Evolutionary conservation across 1,140 invertebrate species (phyloP), one percentile per base, ranked within the genome.

Genomic region (Drosophila ananassae): DNA sequence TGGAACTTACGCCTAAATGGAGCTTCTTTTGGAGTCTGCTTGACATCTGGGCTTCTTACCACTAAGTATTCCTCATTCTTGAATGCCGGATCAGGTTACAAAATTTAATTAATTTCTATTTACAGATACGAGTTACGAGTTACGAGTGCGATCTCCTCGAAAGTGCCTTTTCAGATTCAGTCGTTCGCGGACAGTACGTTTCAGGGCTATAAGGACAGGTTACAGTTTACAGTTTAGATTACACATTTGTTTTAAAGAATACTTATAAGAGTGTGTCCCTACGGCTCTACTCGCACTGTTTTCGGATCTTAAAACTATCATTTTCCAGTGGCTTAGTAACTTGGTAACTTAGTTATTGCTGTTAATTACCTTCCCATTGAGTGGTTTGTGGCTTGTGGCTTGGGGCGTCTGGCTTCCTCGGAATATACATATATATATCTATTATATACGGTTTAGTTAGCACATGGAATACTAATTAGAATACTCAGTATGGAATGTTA

Each of bases 161-260:
- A 34, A 22, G 17, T 41, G 62, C 17, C 17, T 17, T 74, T 75
- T 75, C 73, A 78, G 75, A 78, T 75, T 78, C 75, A 78, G 75
- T 78, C 75, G 56, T 78, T 76, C 63, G 69, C 25, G 41, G 41
- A 47, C 41, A 47, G 55, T 57, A 39, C 55, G 55, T 21, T 46
- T 30, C 10, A 25, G 9, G 21, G 41, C 55, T 21, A 22, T 21
- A 3, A 12, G 39, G 39, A 32, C 34, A 28, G 12, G 24, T 25
- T 46, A 7, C 47, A 58, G 55, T 30, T 39, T 39, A 39, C 2
- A 39, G n/a, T 17, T 17, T 17, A 17, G 17, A 13, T 39, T 39
- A 32, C 5, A 32, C 30, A 32, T 6, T 32, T 28, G 6, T 32
- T 32, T 6, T 6, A 1, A 21, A 22, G 25, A 25, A 55, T 9